Percentiles rank a stretch among this genome's conserved stretches.
phyloP scores from a whole-genome alignment of 1,140 invertebrate genomes.

The Popillia japonica region DNA sequence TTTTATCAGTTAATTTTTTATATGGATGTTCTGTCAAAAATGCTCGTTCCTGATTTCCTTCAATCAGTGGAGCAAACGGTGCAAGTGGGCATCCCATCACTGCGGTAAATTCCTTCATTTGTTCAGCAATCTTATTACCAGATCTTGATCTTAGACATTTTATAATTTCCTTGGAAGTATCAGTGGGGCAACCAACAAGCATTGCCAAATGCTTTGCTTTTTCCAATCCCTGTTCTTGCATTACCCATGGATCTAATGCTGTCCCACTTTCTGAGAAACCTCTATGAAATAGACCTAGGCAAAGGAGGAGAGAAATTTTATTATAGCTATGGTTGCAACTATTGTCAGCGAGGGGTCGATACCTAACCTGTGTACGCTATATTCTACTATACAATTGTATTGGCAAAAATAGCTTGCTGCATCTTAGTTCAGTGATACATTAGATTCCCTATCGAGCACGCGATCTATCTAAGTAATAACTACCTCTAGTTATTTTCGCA shows the following conservation, averaged over 20 bases:
- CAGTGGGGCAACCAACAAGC: conserved; percentile 13
- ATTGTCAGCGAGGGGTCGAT: no score
- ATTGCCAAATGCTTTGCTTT: conserved; percentile 59
- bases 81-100: conserved; percentile 19
- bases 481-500: no score
- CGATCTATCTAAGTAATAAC: no score
- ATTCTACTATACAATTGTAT: no score
- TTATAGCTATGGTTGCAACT: no score
- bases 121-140: not conserved
- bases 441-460: no score
- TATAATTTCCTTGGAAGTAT: conserved; percentile 14
- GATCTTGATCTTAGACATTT: conserved; percentile 25
- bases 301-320: no score
- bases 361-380: no score
- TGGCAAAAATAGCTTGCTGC: no score
- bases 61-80: conserved; percentile 46
- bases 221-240: conserved; percentile 68
- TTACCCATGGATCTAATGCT: conserved; percentile 74
- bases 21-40: conserved; percentile 65
- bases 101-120: not conserved
- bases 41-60: conserved; percentile 53
- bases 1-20: conserved; percentile 61
- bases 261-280: conserved; percentile 81
- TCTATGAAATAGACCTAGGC: conserved; percentile 66
- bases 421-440: no score